Evolutionary conservation across 2,113 vertebrate species (phyloP), one percentile per base, ranked within the genome.

Genomic region (Apaloderma vittatum): DNA sequence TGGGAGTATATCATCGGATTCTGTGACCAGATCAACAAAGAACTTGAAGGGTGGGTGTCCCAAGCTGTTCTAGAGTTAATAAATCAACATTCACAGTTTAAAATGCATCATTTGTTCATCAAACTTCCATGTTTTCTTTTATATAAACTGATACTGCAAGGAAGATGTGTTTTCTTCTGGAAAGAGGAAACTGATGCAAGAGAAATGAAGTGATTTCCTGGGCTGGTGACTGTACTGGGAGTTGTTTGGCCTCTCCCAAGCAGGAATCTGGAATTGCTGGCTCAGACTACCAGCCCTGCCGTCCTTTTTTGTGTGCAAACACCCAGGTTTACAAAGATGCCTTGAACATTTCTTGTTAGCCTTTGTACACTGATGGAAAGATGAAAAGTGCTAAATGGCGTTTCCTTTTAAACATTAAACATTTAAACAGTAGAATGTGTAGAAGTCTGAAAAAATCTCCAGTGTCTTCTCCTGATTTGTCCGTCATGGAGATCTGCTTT

Each of bases 1-100:
- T 99, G 99, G 99, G 99, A 99, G 63, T 99, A 99, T 80, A 99
- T 99, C 48, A 99, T 99, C 7, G 99, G 99, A 93, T 99, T 99
- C 98, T 99, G 99, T 95, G 99, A 99, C 95, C 99, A 99, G 97
- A 98, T 99, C 98, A 99, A 99, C 97, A 99, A 99, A 92, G 99
- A 99, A 59, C 98, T 99, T 34, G 99, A 99, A 97, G 99, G 99
- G 99, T 99, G 93, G 61, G 97, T 98, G 94, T 97, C 43, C 82
- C 61, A 68, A 13, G 32, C 54, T 8, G 5, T 15, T 74, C 12
- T 49, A 54, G 43, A 54, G 58, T 72, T 51, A 55, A 55, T 63
- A 74, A 52, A 59, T 57, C 61, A 75, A 70, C 1, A 1, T 57
- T 78, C 45, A 40, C 34, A 26, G 24, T 76, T 80, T 71, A 62